Base-by-base conservation (phyloP, 2,113 vertebrate species). In the Butastur rufipennis region DNA sequence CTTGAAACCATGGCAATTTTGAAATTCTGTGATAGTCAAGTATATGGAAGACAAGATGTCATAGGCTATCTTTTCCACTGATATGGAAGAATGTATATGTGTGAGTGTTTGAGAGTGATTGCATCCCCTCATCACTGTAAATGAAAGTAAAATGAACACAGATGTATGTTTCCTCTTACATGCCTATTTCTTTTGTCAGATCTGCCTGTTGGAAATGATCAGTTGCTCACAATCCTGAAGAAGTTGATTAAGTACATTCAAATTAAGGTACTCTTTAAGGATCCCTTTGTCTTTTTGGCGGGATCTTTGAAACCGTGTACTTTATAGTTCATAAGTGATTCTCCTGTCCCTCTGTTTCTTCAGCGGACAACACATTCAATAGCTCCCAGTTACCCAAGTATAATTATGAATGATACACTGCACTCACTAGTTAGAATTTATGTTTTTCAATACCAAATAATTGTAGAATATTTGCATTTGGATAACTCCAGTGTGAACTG, bases 171-270 rank as follows among this genome's bases (percentile, higher is more conserved):
- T 77, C 7, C 11, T 68, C 29, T 91, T 65, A 90, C 9, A 34
- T 36, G 10, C 1, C 22, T 67, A 7, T 90, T 96, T 52, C 47
- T 95, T 94, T 97, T 95, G 79, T 48, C 82, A 99, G 99, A 99
- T 86, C 92, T 98, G 40, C 99, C 99, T 13, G 98, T 99, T 95
- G 99, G 99, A 98, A 99, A 97, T 97, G 98, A 99, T 93, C 98
- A 98, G 48, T 95, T 99, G 27, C 94, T 98, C n/a, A 95, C 95
- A 78, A 97, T 99, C 56, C 96, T 99, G 77, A 99, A 93, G 95
- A 99, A 99, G 95, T 66, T 99, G 95, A 98, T 99, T 88, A 98
- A 98, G 71, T 98, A 99, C 96, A 98, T 99, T 68, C 98, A 99
- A 94, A 98, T 99, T 91, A 99, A 99, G 99, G 99, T 99, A 98